Conservation (phyloP, 2,797 vertebrate species). For the Phrynocephalus forsythii region DNA sequence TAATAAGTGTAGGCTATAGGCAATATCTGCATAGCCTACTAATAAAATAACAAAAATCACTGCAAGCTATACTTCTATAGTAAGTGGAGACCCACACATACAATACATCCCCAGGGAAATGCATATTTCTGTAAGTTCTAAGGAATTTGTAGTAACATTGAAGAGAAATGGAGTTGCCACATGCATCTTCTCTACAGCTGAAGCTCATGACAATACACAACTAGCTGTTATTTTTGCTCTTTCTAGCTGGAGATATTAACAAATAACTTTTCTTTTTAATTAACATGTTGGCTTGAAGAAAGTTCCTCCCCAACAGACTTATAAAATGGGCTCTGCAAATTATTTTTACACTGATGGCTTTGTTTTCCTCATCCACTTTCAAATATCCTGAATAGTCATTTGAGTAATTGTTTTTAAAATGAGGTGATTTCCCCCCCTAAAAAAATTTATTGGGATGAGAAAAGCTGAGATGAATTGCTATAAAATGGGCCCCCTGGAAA, state of each 20-base stretch:
- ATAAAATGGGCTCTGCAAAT: not conserved
- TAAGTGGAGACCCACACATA: constrained; percentile 45
- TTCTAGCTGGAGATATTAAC: constrained; percentile 47
- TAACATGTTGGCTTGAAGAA: constrained; percentile 17
- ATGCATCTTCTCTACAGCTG: not conserved
- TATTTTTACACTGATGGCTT: not conserved
- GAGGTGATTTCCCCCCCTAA: not conserved
- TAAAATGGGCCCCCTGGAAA: not conserved
- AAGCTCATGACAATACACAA: constrained; percentile 25
- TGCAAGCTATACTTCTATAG: constrained; percentile 24
- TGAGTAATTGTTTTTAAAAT: no score
- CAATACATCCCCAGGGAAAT: constrained; percentile 53
- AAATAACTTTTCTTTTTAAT: constrained; percentile 46
- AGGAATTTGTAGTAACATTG: constrained; percentile 52
- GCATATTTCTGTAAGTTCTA: constrained; percentile 39
- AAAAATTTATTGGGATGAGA: not conserved
- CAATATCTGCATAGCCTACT: no score
- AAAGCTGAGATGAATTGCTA: not conserved
- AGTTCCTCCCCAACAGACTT: constrained; percentile 16
- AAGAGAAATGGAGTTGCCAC: constrained; percentile 18
- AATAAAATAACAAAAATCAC: no score
- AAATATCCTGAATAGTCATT: no score
- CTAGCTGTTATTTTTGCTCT: constrained; percentile 40
- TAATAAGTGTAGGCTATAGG: constrained; percentile 43
- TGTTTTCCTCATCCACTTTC: not conserved